A percentile compares a stretch with the other conserved stretches of the same genome.
Conservation (phyloP, 92 coral and sea anemone species). For the Siderastrea radians region DNA sequence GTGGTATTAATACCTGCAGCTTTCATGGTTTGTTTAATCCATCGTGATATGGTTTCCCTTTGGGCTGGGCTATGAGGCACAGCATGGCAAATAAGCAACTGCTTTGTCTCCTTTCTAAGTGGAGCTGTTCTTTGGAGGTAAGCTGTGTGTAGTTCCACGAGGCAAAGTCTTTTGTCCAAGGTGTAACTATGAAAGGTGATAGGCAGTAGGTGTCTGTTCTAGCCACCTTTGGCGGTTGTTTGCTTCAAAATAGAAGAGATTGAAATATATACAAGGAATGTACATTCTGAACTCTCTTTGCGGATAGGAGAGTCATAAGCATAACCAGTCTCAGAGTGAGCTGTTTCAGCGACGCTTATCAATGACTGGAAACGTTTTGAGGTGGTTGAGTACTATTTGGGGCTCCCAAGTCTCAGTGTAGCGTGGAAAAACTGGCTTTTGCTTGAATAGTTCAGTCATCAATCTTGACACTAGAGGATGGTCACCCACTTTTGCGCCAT, state of each 20-base stretch:
- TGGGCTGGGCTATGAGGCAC: slow-evolving; percentile 73
- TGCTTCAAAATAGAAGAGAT: too few species aligned
- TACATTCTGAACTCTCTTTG: slow-evolving; percentile 58
- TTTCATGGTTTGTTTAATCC: slow-evolving; percentile 55
- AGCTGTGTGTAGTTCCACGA: slow-evolving; percentile 12
- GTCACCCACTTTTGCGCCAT: slow-evolving; percentile 59
- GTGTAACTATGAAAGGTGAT: too few species aligned
- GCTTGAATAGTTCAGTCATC: slow-evolving; percentile 63
- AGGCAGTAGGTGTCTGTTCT: too few species aligned
- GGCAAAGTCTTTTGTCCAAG: neutral
- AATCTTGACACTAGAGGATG: slow-evolving; percentile 60
- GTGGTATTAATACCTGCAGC: slow-evolving; percentile 59
- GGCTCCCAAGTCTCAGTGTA: slow-evolving; percentile 52
- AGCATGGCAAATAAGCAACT: slow-evolving; percentile 68
- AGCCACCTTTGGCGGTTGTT: too few species aligned
- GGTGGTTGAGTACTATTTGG: slow-evolving; percentile 40
- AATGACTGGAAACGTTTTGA: slow-evolving; percentile 28
- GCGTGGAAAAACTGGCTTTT: slow-evolving; percentile 59
- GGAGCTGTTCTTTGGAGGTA: slow-evolving; percentile 61
- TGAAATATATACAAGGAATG: slow-evolving; percentile 48
- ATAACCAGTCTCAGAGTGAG: slow-evolving; percentile 48
- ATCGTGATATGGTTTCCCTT: slow-evolving; percentile 61
- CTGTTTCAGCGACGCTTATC: slow-evolving; percentile 46
- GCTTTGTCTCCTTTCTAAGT: slow-evolving; percentile 51
- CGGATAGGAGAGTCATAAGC: slow-evolving; percentile 66